A percentile compares a stretch with the other conserved stretches of the same genome.
Evolutionary conservation across 2,113 vertebrate genomes (phyloP).

Genomic region (Nettapus auritus): DNA sequence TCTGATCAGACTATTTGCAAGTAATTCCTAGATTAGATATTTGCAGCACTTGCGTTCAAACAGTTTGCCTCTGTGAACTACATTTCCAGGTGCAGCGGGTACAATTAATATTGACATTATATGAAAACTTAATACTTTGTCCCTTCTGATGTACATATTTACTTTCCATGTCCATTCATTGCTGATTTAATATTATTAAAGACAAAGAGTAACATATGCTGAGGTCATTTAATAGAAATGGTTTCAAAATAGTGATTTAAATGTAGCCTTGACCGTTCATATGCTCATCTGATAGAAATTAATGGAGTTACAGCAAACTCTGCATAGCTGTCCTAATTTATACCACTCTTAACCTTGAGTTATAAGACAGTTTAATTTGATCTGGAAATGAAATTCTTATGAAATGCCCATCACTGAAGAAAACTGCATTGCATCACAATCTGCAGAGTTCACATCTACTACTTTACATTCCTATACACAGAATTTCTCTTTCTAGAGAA

Average conservation of each 20-base stretch:
- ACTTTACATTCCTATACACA: background rate
- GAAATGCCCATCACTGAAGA: background rate
- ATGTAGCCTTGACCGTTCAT: background rate
- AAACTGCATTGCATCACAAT: background rate
- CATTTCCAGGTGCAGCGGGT: background rate
- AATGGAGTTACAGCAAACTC: background rate
- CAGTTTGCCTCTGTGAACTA: background rate
- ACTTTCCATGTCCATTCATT: background rate
- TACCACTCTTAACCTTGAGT: background rate
- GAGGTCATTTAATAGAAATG: background rate
- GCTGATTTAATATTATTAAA: conserved; percentile 13
- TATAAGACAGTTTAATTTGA: conserved; percentile 20
- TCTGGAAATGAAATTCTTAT: background rate
- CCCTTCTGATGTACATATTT: background rate
- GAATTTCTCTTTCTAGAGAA: background rate
- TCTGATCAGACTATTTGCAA: conserved; percentile 4
- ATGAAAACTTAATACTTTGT: background rate
- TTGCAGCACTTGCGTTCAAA: background rate
- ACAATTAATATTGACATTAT: background rate
- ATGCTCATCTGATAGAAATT: background rate
- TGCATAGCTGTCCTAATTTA: conserved; percentile 2
- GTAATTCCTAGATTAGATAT: conserved; percentile 49
- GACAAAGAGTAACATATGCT: background rate
- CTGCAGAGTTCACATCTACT: background rate
- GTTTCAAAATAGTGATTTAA: background rate